Evolutionary conservation across 1,140 invertebrate genomes (phyloP), one percentile per base, ranked within the genome.

Genomic region (Reticulitermes speratus): DNA sequence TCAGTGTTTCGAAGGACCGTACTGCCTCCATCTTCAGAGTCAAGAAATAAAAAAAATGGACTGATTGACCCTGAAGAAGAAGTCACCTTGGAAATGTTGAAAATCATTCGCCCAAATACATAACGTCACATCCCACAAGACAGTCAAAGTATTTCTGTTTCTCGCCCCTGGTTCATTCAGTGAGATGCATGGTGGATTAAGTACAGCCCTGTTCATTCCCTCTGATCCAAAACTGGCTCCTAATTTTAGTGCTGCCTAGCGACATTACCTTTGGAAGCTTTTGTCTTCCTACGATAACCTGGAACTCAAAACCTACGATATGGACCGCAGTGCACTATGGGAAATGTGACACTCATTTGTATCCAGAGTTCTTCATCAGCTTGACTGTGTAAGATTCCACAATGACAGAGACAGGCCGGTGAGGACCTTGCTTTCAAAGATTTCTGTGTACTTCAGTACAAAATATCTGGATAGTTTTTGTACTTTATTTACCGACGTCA

Each of bases 261-360:
- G 8, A 69, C 52, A 25, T 12, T 69, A 69, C n/a, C 65, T 69
- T 12, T 69, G 65, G 7, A 69, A 69, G 65, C 65, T n/a, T 69
- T 69, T 69, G 65, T 69, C n/a, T 69, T 69, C 65, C 65, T 69
- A n/a, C 25, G 52, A 52, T 52, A 52, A 52, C 9, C 16, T 52
- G 2, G 52, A 14, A 14, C 16, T 52, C 52, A 11, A 52, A 52
- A 52, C 8, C 52, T 16, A 52, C 52, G 65, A n/a, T 69, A 69
- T 25, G 65, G 23, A 30, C 23, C 65, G 65, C 65, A 25, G 65
- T 69, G 65, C 65, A 69, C 19, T 25, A n/a, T n/a, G 65, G 65
- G 65, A 69, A 69, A 69, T 69, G 65, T 69, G 65, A 1, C 65
- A 69, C n/a, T 69, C 65, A 69, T n/a, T 69, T 69, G 65, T 69